Evolutionary conservation across 2,888 invertebrate genomes (phyloP), one percentile per base, ranked within the genome.

Genomic region (Xanthorhoe spadicearia): DNA sequence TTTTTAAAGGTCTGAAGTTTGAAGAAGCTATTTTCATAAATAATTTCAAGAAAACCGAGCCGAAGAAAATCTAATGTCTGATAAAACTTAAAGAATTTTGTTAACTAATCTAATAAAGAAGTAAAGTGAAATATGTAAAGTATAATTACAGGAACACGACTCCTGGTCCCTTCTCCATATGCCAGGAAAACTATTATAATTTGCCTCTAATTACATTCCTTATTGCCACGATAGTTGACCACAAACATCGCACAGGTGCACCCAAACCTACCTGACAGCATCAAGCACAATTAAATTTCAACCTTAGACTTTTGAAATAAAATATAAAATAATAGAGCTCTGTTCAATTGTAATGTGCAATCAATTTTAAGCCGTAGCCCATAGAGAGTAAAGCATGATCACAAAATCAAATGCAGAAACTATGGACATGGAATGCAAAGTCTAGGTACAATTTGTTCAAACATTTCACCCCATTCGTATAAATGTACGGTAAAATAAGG

Each of bases 361-460:
- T 57, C 52, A 18, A 64, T 61, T 50, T 53, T 64, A 8, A 60
- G 52, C 63, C 52, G 23, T 63, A 67, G 15, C 19, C 9, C 28
- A 23, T 60, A n/a, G n/a, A 17, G 1, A 19, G 10, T 62, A 68
- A 56, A 55, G 62, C 48, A 38, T 59, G 7, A 57, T 60, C 15
- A 49, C 50, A 38, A 50, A 63, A n/a, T 13, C 23, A 35, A 35
- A 56, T 50, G 17, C 62, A 28, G 23, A 66, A 65, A 67, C 23
- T 62, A 55, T 60, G 57, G 61, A 55, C 62, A 59, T 50, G n/a
- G 62, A 61, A 63, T 70, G 61, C 60, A 51, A 64, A 57, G 52
- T 69, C 64, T 60, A 72, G 61, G 70, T 66, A 71, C 70, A 74
- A 74, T 78, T 78, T 71, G 69, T 69, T 61, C 55, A 66, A 65